These are phyloP conservation scores for Ptiloglossa arizonensis DNA, from an alignment of 1,140 invertebrate species.

Conservation along the genomic window DNA sequence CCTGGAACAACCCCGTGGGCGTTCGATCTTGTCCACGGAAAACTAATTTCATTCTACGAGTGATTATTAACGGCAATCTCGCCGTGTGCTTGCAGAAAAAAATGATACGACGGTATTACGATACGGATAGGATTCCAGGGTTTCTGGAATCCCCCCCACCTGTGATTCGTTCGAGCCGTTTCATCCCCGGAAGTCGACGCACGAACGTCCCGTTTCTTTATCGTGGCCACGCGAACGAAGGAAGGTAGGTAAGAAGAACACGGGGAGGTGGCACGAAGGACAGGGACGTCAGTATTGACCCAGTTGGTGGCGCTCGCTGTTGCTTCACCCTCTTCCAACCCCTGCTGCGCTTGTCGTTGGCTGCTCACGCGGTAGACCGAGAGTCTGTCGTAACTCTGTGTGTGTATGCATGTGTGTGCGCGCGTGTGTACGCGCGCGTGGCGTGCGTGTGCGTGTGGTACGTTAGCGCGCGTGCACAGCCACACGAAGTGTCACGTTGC, in stretches of 20 bases:
- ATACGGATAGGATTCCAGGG: too few species aligned
- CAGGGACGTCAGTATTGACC: conserved; percentile 73
- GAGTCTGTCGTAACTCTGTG: background rate
- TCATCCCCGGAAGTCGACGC: conserved; percentile 25
- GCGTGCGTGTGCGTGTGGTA: background rate
- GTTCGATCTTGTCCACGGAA: too few species aligned
- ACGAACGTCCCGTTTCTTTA: conserved; percentile 22
- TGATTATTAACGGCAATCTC: too few species aligned
- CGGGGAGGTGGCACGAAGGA: conserved; percentile 50
- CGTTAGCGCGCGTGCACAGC: background rate
- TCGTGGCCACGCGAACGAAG: background rate
- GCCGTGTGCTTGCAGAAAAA: too few species aligned
- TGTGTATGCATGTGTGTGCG: too few species aligned
- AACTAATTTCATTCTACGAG: too few species aligned
- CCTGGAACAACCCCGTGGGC: too few species aligned
- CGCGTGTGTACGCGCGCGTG: background rate
- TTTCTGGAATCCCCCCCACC: too few species aligned
- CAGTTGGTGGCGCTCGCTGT: conserved; percentile 66
- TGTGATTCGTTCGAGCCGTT: background rate
- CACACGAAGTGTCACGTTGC: conserved; percentile 19
- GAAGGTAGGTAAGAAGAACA: conserved; percentile 24
- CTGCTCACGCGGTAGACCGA: conserved; percentile 32
- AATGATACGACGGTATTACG: too few species aligned
- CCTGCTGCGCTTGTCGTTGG: conserved; percentile 23
- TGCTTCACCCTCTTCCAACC: conserved; percentile 54